A percentile compares a stretch with the other conserved stretches of the same genome.
phyloP scores from a whole-genome alignment of 1,140 invertebrate species.

The Asbolus verrucosus region DNA sequence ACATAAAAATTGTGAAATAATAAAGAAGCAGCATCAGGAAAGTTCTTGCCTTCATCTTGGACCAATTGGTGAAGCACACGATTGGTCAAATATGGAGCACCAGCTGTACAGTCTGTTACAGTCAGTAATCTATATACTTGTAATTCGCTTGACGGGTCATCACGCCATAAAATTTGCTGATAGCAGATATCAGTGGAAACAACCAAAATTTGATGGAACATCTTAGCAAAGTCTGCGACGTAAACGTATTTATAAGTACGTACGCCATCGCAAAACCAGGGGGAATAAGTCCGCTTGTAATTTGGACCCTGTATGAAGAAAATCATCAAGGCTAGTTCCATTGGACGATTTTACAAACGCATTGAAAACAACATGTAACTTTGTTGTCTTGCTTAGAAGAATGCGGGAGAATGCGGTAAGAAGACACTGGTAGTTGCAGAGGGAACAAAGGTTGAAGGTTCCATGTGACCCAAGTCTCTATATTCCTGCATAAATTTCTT shows the following conservation, averaged over 20 bases:
- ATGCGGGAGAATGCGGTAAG: no score
- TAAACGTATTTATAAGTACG: conserved; percentile 54
- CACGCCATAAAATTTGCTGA: conserved; percentile 63
- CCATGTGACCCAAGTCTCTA: no score
- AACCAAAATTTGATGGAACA: conserved; percentile 63
- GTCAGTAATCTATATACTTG: conserved; percentile 56
- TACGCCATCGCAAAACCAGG: conserved; percentile 58
- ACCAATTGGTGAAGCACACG: conserved; percentile 60
- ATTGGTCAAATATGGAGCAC: conserved; percentile 61
- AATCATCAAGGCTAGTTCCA: conserved; percentile 52
- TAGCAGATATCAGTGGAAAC: conserved; percentile 55
- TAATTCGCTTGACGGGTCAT: conserved; percentile 42
- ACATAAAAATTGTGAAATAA: conserved; percentile 65
- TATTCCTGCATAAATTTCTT: no score
- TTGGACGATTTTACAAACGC: not conserved
- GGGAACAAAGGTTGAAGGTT: no score
- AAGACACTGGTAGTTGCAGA: no score
- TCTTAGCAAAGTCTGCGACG: conserved; percentile 64
- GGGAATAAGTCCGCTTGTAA: conserved; percentile 58
- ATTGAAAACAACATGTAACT: conserved; percentile 7
- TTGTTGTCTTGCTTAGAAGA: no score
- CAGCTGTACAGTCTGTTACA: conserved; percentile 60
- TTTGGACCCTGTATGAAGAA: conserved; percentile 55
- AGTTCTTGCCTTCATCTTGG: conserved; percentile 48
- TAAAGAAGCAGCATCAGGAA: conserved; percentile 53